phyloP scores from a whole-genome alignment of 2,797 vertebrate species.

The Chaetodon trifasciatus region DNA sequence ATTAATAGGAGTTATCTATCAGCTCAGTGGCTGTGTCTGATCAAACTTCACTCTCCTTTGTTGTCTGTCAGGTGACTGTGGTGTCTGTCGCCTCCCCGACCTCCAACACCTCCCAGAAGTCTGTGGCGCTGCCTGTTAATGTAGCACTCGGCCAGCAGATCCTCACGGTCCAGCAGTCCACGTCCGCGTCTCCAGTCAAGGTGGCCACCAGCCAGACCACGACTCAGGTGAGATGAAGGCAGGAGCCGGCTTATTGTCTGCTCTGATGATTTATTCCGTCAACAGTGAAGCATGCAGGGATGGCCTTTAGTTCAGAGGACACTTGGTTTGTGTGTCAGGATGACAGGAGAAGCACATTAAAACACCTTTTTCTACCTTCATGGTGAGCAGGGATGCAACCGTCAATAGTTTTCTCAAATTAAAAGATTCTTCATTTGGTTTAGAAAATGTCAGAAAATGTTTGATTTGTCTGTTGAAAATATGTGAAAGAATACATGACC shows the following conservation, averaged over 20 bases:
- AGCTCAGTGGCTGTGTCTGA: background rate
- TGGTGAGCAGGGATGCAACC: no score
- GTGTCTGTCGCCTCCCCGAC: constrained; percentile 91
- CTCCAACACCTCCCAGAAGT: constrained; percentile 90
- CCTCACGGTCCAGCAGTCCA: constrained; percentile 90
- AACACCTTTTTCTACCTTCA: no score
- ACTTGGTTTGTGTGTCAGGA: no score
- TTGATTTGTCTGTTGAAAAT: no score
- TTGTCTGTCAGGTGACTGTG: constrained; percentile 86
- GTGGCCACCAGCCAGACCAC: constrained; percentile 85
- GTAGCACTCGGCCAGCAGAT: constrained; percentile 93
- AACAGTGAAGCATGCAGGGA: background rate
- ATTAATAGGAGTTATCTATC: background rate
- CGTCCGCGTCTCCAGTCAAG: constrained; percentile 90
- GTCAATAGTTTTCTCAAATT: no score
- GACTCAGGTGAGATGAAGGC: constrained; percentile 82
- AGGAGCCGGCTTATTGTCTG: no score
- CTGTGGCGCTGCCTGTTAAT: constrained; percentile 89
- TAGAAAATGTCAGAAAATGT: no score
- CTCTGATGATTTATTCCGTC: no score
- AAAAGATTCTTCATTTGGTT: no score
- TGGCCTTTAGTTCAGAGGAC: no score
- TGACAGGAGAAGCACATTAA: no score
- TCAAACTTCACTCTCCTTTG: background rate
- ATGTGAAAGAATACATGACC: no score